Percentiles rank a stretch among this genome's conserved stretches.
Conservation (phyloP, 2,797 vertebrate species). For the Antrozous pallidus region DNA sequence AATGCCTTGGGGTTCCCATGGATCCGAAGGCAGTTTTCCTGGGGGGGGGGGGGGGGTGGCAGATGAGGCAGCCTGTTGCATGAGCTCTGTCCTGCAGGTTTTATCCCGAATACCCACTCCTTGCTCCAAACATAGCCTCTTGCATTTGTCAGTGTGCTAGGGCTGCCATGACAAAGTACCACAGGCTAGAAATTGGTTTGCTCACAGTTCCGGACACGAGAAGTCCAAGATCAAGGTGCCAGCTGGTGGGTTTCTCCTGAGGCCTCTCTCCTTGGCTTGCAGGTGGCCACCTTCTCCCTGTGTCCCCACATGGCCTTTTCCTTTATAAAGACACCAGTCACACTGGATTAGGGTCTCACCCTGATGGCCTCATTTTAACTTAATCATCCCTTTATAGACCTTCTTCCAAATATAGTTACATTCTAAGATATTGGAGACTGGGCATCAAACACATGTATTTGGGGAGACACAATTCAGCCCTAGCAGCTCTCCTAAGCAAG, state of each 20-base stretch:
- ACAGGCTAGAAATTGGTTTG: not conserved
- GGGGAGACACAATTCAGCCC: not conserved
- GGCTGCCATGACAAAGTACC: not conserved
- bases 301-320: not conserved
- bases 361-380: not conserved
- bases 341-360: not conserved
- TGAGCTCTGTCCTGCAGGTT: not conserved
- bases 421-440: not conserved
- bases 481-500: not conserved
- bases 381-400: not conserved
- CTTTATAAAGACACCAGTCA: not conserved
- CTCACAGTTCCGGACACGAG: not conserved
- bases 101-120: not conserved
- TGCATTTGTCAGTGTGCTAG: no score
- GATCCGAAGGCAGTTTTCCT: no score
- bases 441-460: not conserved
- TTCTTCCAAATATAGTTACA: not conserved
- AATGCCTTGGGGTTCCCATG: not conserved
- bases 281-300: no score
- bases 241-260: not conserved
- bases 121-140: not conserved
- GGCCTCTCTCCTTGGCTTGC: not conserved
- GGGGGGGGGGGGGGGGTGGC: no score
- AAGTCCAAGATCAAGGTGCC: not conserved
- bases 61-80: no score